A percentile compares a stretch with the other conserved stretches of the same genome.
phyloP scores from a whole-genome alignment of 2,888 invertebrate species.

The Stenoptilia bipunctidactyla region DNA sequence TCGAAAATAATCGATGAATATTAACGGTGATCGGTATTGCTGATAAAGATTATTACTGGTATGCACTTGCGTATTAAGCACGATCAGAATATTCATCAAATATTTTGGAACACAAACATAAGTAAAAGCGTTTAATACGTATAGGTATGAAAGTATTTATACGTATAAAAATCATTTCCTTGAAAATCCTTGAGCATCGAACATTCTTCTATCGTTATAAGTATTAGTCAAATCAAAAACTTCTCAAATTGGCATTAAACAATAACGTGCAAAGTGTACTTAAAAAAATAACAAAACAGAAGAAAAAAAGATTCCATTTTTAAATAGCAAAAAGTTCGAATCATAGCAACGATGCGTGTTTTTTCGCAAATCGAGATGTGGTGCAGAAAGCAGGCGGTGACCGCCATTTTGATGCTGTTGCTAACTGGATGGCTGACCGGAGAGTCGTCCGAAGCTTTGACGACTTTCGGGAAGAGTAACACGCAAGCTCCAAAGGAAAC shows the following conservation, averaged over 20 bases:
- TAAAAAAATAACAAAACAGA: slow-evolving; percentile 3
- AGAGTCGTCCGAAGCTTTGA: slow-evolving; percentile 72
- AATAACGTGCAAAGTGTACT: not conserved
- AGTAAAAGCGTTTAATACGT: too few species aligned
- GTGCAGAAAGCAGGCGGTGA: slow-evolving; percentile 47
- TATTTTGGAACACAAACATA: too few species aligned
- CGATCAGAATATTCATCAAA: too few species aligned
- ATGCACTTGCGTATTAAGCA: too few species aligned
- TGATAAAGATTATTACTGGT: too few species aligned
- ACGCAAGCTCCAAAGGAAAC: slow-evolving; percentile 69
- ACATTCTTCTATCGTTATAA: too few species aligned
- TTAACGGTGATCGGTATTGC: too few species aligned
- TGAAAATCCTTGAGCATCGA: too few species aligned
- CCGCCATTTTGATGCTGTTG: slow-evolving; percentile 45
- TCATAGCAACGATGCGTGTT: slow-evolving; percentile 33
- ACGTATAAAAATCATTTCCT: too few species aligned
- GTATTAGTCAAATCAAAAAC: too few species aligned
- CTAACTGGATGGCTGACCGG: slow-evolving; percentile 53
- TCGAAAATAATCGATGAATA: too few species aligned
- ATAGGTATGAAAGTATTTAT: too few species aligned
- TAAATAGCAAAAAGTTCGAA: slow-evolving; percentile 1
- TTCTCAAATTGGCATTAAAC: not conserved
- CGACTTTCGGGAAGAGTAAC: slow-evolving; percentile 78
- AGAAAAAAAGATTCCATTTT: slow-evolving; percentile 6
- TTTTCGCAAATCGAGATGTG: slow-evolving; percentile 55